phyloP scores from a whole-genome alignment of 2,888 invertebrate genomes.

The Steinernema hermaphroditum region DNA sequence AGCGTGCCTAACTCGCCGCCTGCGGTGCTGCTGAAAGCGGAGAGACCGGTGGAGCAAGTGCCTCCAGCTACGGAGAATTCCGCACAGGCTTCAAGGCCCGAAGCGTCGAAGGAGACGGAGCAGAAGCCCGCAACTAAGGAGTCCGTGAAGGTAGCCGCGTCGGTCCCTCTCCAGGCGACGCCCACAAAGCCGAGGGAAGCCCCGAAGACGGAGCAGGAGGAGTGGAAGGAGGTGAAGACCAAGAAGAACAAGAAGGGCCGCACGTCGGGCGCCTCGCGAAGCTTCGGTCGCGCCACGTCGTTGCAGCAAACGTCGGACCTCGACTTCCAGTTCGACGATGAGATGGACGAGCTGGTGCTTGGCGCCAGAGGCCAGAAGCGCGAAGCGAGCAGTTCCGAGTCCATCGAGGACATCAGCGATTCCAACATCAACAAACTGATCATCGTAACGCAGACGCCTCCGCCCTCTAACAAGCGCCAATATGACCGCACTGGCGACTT shows the following conservation, averaged over 20 bases:
- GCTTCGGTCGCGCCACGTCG: not conserved
- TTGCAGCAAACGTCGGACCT: conserved; percentile 74
- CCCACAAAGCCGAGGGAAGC: not conserved
- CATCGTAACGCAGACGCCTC: conserved; percentile 82
- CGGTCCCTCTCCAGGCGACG: conserved; percentile 12
- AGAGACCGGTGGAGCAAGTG: not conserved
- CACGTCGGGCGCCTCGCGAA: conserved; percentile 7
- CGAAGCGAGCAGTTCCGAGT: conserved; percentile 25
- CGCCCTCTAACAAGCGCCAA: conserved; percentile 65
- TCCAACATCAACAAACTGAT: conserved; percentile 72
- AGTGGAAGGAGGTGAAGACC: conserved; percentile 46
- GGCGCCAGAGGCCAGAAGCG: conserved; percentile 1
- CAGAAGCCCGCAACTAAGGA: not conserved
- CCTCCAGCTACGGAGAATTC: not conserved
- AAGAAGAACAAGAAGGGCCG: conserved; percentile 42
- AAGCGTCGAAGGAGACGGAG: conserved; percentile 1
- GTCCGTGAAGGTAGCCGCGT: not conserved
- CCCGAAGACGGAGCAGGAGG: conserved; percentile 32
- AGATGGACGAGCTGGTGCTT: conserved; percentile 72
- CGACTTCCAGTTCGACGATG: conserved; percentile 96
- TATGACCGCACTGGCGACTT: conserved; percentile 85
- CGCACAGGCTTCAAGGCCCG: not conserved
- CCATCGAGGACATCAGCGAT: conserved; percentile 70
- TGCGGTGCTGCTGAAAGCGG: not conserved
- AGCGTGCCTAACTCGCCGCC: conserved; percentile 21